Percentiles rank a stretch among this genome's conserved stretches.
Conservation (phyloP, 2,888 invertebrate species). For the Smittia aterrima region DNA sequence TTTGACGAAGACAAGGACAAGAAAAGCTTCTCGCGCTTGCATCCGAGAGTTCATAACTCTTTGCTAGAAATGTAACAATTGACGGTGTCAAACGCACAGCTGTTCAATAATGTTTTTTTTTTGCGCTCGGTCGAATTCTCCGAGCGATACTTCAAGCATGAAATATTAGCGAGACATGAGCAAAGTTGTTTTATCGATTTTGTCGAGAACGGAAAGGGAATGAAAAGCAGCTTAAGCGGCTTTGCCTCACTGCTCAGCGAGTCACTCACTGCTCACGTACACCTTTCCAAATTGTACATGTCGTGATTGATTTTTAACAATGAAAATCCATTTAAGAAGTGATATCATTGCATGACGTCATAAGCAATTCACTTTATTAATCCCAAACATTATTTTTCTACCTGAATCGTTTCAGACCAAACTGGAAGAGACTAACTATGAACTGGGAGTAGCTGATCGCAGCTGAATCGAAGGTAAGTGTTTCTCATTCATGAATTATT, state of each 20-base stretch:
- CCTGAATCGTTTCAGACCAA: conserved; percentile 7
- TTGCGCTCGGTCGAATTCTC: background rate
- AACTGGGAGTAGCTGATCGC: background rate
- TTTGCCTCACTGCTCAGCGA: background rate
- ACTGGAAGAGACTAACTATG: background rate
- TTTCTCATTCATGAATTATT: background rate
- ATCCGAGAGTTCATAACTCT: background rate
- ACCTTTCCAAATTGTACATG: background rate
- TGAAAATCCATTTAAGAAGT: conserved; percentile 33
- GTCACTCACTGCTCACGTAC: background rate
- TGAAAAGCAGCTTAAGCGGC: background rate
- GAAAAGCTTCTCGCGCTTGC: background rate
- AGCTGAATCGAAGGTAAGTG: conserved; percentile 15
- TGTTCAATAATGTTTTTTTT: conserved; percentile 10
- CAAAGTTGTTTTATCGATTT: conserved; percentile 16
- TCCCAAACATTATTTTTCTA: background rate
- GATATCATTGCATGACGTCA: conserved; percentile 32
- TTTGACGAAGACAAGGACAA: background rate
- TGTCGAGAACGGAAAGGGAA: background rate
- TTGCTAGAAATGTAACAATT: background rate
- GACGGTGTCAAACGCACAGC: conserved; percentile 28
- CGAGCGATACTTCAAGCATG: conserved; percentile 4
- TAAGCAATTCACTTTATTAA: background rate
- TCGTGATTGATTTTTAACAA: conserved; percentile 34
- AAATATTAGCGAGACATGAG: conserved; percentile 19